A percentile compares a stretch with the other conserved stretches of the same genome.
Evolutionary conservation across 2,797 vertebrate genomes (phyloP).

Genomic region (Enteromius viviparus): DNA sequence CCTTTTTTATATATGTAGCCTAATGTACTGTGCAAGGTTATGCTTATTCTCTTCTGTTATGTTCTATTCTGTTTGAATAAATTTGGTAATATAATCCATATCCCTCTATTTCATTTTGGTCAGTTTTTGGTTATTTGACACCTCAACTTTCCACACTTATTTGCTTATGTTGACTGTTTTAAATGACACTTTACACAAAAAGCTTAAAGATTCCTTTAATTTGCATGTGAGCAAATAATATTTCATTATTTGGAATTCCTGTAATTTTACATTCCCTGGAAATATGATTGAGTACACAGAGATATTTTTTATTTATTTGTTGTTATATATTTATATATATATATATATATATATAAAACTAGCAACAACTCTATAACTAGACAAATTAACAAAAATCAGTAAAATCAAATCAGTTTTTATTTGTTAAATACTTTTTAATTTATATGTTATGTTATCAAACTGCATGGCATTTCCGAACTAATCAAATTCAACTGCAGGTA

Average conservation of each 20-base stretch:
- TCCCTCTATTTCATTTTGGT: background rate
- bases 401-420: no score
- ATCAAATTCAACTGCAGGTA: constrained; percentile 43
- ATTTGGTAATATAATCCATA: background rate
- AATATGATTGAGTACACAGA: background rate
- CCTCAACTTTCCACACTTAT: background rate
- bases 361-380: background rate
- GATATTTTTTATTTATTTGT: no score
- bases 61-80: background rate
- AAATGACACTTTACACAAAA: background rate
- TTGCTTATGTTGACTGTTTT: background rate
- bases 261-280: background rate
- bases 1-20: background rate
- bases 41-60: background rate
- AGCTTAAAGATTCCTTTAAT: background rate
- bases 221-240: background rate
- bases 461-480: constrained; percentile 35
- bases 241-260: background rate
- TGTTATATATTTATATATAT: no score
- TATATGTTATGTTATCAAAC: background rate
- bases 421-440: background rate
- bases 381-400: no score
- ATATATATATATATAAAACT: no score
- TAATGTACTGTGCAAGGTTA: background rate
- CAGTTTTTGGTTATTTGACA: background rate